Evolutionary conservation across 92 coral and sea anemone genomes (phyloP).

Genomic region (Hydrozoanthus gracilis): DNA sequence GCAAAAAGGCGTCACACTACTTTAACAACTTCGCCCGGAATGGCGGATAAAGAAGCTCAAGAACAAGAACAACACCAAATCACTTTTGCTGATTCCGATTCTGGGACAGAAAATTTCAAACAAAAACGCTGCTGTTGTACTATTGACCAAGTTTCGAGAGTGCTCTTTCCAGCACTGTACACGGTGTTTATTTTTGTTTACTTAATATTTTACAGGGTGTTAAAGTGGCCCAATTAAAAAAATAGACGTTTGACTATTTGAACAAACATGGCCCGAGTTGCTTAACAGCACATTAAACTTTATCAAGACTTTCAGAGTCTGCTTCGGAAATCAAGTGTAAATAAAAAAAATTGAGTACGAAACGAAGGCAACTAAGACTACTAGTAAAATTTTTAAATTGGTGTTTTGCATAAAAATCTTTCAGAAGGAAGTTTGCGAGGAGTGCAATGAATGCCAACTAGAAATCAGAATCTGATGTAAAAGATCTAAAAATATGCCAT

Average conservation of each 20-base stretch:
- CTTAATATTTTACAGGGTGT: neutral
- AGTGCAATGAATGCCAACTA: too few relatives aligned
- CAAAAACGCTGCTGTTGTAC: neutral
- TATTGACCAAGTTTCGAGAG: conserved; percentile 28
- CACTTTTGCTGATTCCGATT: neutral
- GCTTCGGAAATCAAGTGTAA: too few relatives aligned
- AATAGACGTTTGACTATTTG: neutral
- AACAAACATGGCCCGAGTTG: too few relatives aligned
- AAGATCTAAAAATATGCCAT: too few relatives aligned
- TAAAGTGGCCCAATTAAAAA: neutral
- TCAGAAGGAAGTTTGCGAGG: too few relatives aligned
- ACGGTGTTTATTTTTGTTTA: conserved; percentile 6
- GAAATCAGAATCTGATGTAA: too few relatives aligned
- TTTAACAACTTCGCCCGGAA: neutral
- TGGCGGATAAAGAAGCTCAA: neutral
- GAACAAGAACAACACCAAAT: neutral
- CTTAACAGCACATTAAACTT: too few relatives aligned
- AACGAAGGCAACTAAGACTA: too few relatives aligned
- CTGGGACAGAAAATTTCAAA: neutral
- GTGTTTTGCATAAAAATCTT: too few relatives aligned
- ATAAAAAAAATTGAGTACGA: too few relatives aligned
- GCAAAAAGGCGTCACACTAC: conserved; percentile 9
- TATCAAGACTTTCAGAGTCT: too few relatives aligned
- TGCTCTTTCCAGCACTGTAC: conserved; percentile 25
- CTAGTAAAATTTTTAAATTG: too few relatives aligned